Base-by-base conservation (phyloP, 2,888 invertebrate genomes). In the Lathronympha strigana region DNA sequence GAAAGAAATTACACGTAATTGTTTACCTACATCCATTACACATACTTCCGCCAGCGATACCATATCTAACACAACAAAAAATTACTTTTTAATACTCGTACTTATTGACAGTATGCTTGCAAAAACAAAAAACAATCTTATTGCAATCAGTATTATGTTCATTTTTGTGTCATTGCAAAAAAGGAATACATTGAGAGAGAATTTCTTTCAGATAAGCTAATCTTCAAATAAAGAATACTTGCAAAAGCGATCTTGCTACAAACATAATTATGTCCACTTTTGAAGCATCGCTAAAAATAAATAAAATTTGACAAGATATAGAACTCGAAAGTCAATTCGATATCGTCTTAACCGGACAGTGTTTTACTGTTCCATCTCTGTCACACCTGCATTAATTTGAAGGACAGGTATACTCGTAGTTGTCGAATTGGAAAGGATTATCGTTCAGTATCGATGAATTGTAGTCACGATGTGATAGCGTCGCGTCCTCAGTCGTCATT, bases 1-100 rank as follows among this genome's bases (percentile, higher is more conserved):
- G 28, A 28, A 38, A 53, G 2, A 63, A 36, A 53, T 43, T 58
- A 64, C 36, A 53, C 45, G 25, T 45, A 45, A 53, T 47, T 60
- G 60, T 61, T 61, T 54, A 49, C 53, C 28, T 54, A 54, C 38
- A 36, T n/a, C 49, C 38, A 54, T 61, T 64, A 66, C 38, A 17
- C 53, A 66, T 21, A 49, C 60, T 66, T 66, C 66, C 66, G 47
- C 47, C 8, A 43, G 19, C 21, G 47, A 54, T 61, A 61, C 17
- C 53, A 38, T 66, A 60, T 38, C 38, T 53, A 38, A 43, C 19
- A 15, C 15, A 28, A 13, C 15, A 5, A 38, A 5, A 38, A 38
- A 2, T 53, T 23, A 53, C 40, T 43, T 17, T 55, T 5, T 13
- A 43, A 55, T 28, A 19, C 25, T 47, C 58, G 58, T 36, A 58